Conservation (phyloP, 2,888 invertebrate genomes). For the Acleris emargana region DNA sequence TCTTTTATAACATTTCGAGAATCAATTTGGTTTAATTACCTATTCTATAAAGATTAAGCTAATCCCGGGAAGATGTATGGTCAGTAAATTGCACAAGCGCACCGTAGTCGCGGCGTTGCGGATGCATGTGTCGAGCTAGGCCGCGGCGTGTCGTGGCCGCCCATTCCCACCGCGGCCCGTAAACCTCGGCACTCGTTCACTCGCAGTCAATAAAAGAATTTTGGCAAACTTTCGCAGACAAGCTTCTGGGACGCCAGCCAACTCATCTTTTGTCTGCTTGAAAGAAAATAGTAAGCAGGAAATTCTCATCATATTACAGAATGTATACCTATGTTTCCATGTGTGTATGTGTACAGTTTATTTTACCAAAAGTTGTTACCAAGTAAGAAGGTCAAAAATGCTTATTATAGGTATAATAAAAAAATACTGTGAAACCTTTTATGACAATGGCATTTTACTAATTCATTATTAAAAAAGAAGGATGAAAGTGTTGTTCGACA, state of each 20-base stretch:
- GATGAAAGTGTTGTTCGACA: too few species aligned
- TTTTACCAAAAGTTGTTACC: too few species aligned
- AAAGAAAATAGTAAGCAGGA: constrained; percentile 63
- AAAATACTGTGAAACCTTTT: too few species aligned
- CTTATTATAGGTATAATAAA: too few species aligned
- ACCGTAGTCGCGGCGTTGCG: neutral
- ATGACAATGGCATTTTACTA: too few species aligned
- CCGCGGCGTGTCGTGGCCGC: constrained; percentile 53
- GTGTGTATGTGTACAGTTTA: too few species aligned
- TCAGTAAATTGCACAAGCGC: neutral
- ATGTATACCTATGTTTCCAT: constrained; percentile 5
- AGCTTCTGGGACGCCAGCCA: constrained; percentile 81
- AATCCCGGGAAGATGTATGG: neutral
- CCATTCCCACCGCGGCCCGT: constrained; percentile 61
- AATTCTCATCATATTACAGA: constrained; percentile 43
- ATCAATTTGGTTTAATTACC: neutral
- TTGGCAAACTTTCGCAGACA: constrained; percentile 82
- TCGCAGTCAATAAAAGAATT: constrained; percentile 81
- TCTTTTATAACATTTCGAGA: neutral
- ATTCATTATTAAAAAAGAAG: too few species aligned
- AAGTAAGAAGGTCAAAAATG: too few species aligned
- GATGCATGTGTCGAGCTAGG: constrained; percentile 7
- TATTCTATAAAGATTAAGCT: neutral
- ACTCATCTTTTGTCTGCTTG: constrained; percentile 81
- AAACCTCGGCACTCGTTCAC: constrained; percentile 69